Base-by-base conservation (phyloP, 2,888 invertebrate genomes). In the Pogonocherus hispidulus region DNA sequence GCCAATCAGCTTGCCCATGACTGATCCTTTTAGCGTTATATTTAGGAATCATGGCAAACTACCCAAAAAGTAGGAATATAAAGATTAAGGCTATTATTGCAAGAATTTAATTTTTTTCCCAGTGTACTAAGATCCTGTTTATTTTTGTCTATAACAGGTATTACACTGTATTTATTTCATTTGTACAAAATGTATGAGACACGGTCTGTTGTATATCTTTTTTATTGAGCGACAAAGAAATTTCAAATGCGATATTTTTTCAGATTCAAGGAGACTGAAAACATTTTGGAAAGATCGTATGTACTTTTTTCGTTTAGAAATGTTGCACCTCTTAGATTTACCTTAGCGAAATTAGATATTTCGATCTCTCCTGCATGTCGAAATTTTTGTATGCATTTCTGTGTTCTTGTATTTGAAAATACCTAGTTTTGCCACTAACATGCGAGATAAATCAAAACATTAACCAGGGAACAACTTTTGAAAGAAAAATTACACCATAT, bases 191-290 rank as follows among this genome's bases (percentile, higher is more conserved):
- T n/a, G n/a, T n/a, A n/a, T n/a, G n/a, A n/a, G n/a, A n/a, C n/a
- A n/a, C n/a, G n/a, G n/a, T n/a, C n/a, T n/a, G n/a, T 27, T 27
- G 27, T 27, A 27, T 27, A 56, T 57, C 3, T 1, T 2, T 18
- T n/a, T 37, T 6, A 22, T 37, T 27, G 35, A 55, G 5, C 8
- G 4, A 8, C 35, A 44, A 23, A 44, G 4, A 57, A 22, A 49
- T 47, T 37, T 35, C 19, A 59, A 27, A 5, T 37, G 56, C 69
- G 69, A 77, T 77, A 59, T 82, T 85, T 90, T 93, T 93, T 83
- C 93, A 93, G 93, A 92, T 93, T 92, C 92, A 93, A 93, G 92
- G 93, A 93, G 89, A 89, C 91, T 85, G 93, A 93, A 90, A 91
- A 91, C 86, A 91, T 92, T 83, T 91, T 92, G 90, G 93, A 93